phyloP scores from a whole-genome alignment of 2,797 vertebrate genomes.

The Rhodeus uyekii region DNA sequence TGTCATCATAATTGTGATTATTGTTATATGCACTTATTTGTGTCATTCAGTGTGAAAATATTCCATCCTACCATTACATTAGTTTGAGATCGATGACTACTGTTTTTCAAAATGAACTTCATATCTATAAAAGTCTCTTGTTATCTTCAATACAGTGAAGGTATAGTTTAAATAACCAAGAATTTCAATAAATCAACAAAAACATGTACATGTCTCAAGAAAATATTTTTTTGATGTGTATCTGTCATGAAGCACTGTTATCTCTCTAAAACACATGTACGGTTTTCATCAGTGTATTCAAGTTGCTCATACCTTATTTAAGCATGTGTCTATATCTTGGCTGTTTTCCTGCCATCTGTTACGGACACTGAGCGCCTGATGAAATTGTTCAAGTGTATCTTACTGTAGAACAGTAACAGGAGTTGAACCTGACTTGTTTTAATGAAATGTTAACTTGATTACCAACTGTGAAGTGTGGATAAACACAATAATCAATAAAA shows the following conservation, averaged over 20 bases:
- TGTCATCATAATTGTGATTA: neutral
- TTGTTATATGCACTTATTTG: neutral
- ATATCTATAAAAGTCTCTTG: neutral
- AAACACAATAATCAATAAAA: neutral
- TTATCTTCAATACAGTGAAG: neutral
- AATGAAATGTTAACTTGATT: neutral
- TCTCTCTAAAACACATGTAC: conserved; percentile 20
- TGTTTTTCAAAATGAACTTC: neutral
- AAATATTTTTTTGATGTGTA: neutral
- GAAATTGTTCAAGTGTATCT: conserved; percentile 55
- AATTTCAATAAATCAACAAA: neutral
- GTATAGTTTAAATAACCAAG: neutral
- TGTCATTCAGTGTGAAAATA: neutral
- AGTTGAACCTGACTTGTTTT: conserved; percentile 24
- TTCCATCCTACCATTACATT: neutral
- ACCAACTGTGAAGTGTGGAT: neutral
- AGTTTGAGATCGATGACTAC: neutral
- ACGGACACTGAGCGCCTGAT: conserved; percentile 58
- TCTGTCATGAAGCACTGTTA: neutral
- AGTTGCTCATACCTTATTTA: conserved; percentile 47
- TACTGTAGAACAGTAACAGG: conserved; percentile 53
- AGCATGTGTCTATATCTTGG: conserved; percentile 2
- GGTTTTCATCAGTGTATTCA: conserved; percentile 10
- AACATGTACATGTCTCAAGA: neutral
- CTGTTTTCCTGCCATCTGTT: conserved; percentile 51